A percentile compares a stretch with the other conserved stretches of the same genome.
Evolutionary conservation across 2,113 vertebrate species (phyloP).

Genomic region (Scalopus aquaticus): DNA sequence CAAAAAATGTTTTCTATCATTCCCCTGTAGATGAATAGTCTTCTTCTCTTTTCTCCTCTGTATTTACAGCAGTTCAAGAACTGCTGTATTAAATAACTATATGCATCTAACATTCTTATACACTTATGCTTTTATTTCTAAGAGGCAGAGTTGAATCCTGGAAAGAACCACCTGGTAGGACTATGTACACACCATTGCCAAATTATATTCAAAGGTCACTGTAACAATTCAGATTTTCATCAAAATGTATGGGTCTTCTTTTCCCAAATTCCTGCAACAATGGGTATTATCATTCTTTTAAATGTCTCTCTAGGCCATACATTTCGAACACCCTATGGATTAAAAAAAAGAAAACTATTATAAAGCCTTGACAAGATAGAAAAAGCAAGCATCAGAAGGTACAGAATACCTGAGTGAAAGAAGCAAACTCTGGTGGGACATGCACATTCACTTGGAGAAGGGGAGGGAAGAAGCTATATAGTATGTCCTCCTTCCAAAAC

Average conservation of each 20-base stretch:
- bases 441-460: background rate
- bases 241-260: background rate
- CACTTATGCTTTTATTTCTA: background rate
- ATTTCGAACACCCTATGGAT: background rate
- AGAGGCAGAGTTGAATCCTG: background rate
- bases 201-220: background rate
- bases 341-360: background rate
- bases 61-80: background rate
- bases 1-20: background rate
- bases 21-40: background rate
- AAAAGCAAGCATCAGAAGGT: background rate
- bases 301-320: background rate
- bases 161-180: background rate
- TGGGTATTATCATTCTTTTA: background rate
- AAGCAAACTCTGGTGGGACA: background rate
- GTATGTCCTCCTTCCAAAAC: background rate
- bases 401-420: background rate
- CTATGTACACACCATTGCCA: background rate
- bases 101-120: background rate
- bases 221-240: background rate
- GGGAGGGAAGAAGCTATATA: background rate
- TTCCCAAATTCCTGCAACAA: background rate
- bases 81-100: background rate
- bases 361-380: background rate
- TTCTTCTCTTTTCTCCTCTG: background rate